These are phyloP conservation scores for Euschistus heros DNA, from an alignment of 1,140 invertebrate species.

Conservation along the genomic window DNA sequence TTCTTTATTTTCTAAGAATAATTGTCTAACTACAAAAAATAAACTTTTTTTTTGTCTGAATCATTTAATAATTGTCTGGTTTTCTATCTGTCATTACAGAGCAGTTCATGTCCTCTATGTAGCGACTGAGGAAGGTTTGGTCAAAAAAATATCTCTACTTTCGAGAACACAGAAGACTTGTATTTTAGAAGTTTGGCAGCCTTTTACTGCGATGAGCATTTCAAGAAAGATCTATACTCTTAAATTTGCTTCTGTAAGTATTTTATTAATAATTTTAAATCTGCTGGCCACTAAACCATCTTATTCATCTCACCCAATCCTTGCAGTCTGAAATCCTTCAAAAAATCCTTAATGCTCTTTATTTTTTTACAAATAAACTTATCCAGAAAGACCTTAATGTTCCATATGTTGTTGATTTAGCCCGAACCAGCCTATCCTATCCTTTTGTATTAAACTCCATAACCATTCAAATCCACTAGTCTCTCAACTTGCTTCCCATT, in stretches of 20 bases:
- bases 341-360: too few relatives aligned
- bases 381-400: too few relatives aligned
- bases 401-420: too few relatives aligned
- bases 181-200: slow-evolving; percentile 72
- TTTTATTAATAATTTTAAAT: background rate
- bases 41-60: background rate
- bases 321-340: too few relatives aligned
- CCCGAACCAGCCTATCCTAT: too few relatives aligned
- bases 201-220: slow-evolving; percentile 43
- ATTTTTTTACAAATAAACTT: too few relatives aligned
- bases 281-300: too few relatives aligned
- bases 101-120: slow-evolving; percentile 66
- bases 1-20: background rate
- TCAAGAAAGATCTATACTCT: slow-evolving; percentile 21
- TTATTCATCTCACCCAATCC: too few relatives aligned
- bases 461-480: too few relatives aligned
- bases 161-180: slow-evolving; percentile 60
- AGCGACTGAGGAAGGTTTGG: slow-evolving; percentile 56
- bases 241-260: slow-evolving; percentile 22
- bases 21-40: too few relatives aligned
- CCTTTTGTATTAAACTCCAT: too few relatives aligned
- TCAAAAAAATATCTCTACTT: slow-evolving; percentile 71
- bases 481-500: too few relatives aligned
- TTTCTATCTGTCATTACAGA: slow-evolving; percentile 20
- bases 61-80: background rate